Evolutionary conservation across 2,113 vertebrate species (phyloP).

Genomic region (Sylvilagus bachmani): DNA sequence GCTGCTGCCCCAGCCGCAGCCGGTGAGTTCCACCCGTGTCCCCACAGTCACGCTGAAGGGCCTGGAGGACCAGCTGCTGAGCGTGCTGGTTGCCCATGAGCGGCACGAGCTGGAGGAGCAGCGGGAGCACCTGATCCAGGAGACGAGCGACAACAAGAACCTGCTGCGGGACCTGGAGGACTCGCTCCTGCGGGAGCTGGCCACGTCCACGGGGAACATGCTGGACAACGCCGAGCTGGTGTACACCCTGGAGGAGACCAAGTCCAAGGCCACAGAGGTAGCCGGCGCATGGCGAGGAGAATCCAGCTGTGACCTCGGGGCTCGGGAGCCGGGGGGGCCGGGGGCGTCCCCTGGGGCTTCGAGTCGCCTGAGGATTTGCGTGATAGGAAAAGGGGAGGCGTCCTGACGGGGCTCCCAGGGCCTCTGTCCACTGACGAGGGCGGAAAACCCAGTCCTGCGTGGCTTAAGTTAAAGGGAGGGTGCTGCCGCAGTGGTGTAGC

Average conservation of each 20-base stretch:
- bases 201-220: conserved; percentile 97
- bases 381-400: not conserved
- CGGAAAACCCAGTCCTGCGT: not conserved
- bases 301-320: fast-evolving
- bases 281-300: fast-evolving
- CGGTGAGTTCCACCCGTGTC: not conserved
- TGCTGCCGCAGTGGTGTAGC: no score
- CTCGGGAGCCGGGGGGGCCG: not conserved
- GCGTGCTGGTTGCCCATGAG: conserved; percentile 95
- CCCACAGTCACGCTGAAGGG: conserved; percentile 95
- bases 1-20: fast-evolving
- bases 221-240: conserved; percentile 96
- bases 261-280: conserved; percentile 96
- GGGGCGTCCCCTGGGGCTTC: not conserved
- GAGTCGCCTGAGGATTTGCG: not conserved
- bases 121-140: conserved; percentile 94
- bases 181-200: conserved; percentile 94
- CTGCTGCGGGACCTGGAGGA: conserved; percentile 96
- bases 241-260: conserved; percentile 95
- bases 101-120: conserved; percentile 95
- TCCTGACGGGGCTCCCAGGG: no score
- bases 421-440: not conserved
- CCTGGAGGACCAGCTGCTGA: conserved; percentile 97
- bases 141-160: conserved; percentile 96
- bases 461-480: not conserved